Percentiles rank a stretch among this genome's conserved stretches.
These are phyloP conservation scores for Polypterus senegalus DNA, from an alignment of 2,113 vertebrate genomes.

Conservation along the genomic window DNA sequence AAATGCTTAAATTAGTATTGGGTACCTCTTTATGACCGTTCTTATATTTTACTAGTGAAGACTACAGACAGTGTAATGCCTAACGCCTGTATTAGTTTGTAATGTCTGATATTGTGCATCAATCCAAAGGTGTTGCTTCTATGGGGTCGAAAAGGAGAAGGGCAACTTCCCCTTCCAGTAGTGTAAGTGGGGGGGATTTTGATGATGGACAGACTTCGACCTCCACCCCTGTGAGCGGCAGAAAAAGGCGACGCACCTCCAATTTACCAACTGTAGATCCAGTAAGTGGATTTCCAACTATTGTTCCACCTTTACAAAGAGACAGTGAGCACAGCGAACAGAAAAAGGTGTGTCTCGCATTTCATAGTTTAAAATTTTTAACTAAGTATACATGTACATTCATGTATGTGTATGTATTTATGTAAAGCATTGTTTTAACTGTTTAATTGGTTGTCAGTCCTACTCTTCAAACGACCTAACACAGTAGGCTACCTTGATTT, in stretches of 20 bases:
- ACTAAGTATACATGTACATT: too few species aligned
- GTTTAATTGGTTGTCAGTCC: too few species aligned
- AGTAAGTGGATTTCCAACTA: slow-evolving; percentile 56
- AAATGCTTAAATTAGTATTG: background rate
- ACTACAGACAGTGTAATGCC: background rate
- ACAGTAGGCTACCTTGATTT: too few species aligned
- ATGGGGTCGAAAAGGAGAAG: slow-evolving; percentile 96
- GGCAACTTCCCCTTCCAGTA: slow-evolving; percentile 91
- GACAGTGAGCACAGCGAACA: background rate
- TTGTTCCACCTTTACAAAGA: slow-evolving; percentile 6
- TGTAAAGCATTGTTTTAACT: too few species aligned
- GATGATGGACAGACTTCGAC: slow-evolving; percentile 82
- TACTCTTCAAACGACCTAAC: too few species aligned
- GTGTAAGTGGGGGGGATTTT: slow-evolving; percentile 89
- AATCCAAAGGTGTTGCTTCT: slow-evolving; percentile 32
- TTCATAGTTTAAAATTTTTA: slow-evolving; percentile 3
- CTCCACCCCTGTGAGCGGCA: slow-evolving; percentile 66
- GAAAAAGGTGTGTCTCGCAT: slow-evolving; percentile 8
- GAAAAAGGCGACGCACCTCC: slow-evolving; percentile 83
- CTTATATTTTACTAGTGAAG: background rate
- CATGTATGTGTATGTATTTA: too few species aligned
- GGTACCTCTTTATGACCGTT: background rate
- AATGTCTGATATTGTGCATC: slow-evolving; percentile 1
- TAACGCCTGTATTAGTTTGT: background rate
- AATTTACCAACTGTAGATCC: slow-evolving; percentile 93